Evolutionary conservation across 2,113 vertebrate species (phyloP).

Genomic region (Eulemur macaco): DNA sequence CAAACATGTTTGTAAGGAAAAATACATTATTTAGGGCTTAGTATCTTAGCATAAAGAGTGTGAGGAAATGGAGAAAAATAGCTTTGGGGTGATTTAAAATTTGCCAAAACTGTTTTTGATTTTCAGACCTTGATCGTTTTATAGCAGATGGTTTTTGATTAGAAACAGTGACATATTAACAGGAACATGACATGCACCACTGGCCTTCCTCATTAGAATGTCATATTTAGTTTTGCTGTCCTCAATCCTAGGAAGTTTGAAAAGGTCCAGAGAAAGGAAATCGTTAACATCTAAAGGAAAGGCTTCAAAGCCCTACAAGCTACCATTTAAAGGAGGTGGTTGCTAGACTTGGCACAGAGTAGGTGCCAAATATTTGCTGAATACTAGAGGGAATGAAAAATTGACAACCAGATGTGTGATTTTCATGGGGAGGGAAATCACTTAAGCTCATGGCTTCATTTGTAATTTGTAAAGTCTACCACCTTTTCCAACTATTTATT

Average conservation of each 20-base stretch:
- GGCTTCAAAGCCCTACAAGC: neutral
- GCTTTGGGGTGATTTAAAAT: neutral
- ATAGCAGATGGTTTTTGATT: neutral
- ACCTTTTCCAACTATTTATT: neutral
- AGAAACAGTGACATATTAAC: neutral
- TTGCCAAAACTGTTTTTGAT: neutral
- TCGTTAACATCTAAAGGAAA: neutral
- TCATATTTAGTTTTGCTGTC: neutral
- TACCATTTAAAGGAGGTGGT: neutral
- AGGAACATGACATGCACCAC: neutral
- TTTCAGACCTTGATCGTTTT: neutral
- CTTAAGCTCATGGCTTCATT: neutral
- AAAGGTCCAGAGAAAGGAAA: neutral
- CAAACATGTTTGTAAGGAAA: neutral
- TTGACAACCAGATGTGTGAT: neutral
- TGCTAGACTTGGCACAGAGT: neutral
- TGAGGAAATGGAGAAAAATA: neutral
- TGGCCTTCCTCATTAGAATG: neutral
- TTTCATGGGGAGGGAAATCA: neutral
- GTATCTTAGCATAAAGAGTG: constrained; percentile 1
- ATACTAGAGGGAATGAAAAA: neutral
- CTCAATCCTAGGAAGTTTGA: neutral
- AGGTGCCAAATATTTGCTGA: neutral
- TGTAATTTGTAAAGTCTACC: neutral
- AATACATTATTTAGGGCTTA: neutral